phyloP scores from a whole-genome alignment of 2,888 invertebrate species.

The Dolichopus griseipennis region DNA sequence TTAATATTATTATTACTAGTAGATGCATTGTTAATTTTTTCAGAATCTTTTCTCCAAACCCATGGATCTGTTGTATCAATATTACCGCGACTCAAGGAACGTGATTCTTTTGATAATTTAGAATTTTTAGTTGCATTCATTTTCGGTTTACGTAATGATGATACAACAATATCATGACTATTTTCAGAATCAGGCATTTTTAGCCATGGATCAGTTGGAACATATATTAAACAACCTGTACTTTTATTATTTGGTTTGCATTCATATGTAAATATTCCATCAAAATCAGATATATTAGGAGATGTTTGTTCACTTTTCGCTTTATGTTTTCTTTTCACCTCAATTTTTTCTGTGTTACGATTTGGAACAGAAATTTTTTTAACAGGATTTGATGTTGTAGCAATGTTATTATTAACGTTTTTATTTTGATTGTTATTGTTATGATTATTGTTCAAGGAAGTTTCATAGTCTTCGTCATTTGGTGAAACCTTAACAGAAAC shows the following conservation, averaged over 20 bases:
- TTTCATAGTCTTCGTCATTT: constrained; percentile 26
- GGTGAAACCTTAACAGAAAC: constrained; percentile 30
- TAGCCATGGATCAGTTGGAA: constrained; percentile 41
- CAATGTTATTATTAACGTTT: neutral
- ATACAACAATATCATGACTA: constrained; percentile 17
- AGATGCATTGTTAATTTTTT: constrained; percentile 9
- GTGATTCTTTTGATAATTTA: constrained; percentile 23
- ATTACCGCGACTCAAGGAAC: constrained; percentile 23
- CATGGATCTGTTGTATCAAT: constrained; percentile 31
- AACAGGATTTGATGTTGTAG: no score
- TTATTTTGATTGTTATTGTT: constrained; percentile 11
- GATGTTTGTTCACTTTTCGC: constrained; percentile 43
- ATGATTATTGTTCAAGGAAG: constrained; percentile 14
- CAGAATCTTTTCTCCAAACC: constrained; percentile 30
- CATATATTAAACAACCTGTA: constrained; percentile 37
- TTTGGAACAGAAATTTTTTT: constrained; percentile 7
- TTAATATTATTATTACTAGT: constrained; percentile 18
- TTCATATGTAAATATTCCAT: constrained; percentile 30
- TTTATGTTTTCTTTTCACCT: constrained; percentile 28
- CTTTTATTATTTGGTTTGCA: constrained; percentile 30
- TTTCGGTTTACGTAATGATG: constrained; percentile 18
- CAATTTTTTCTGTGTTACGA: constrained; percentile 12
- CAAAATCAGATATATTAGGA: constrained; percentile 36
- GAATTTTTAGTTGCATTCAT: neutral
- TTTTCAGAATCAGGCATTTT: constrained; percentile 31